A percentile compares a stretch with the other conserved stretches of the same genome.
phyloP scores from a whole-genome alignment of 2,113 vertebrate species.

The Eublepharis macularius region DNA sequence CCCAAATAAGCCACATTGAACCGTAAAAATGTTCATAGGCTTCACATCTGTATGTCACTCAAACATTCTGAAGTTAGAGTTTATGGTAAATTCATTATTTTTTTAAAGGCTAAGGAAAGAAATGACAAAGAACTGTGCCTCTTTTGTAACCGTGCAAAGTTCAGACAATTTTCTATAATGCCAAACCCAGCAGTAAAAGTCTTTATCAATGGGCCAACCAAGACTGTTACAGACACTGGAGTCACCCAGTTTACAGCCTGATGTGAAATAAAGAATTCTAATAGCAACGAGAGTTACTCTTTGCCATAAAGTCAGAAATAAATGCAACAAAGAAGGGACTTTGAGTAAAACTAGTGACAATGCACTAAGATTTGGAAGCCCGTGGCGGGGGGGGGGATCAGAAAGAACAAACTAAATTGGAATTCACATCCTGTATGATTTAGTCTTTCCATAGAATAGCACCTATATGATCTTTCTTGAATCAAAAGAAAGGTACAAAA shows the following conservation, averaged over 20 bases:
- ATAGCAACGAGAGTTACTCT: neutral
- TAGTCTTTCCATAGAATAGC: neutral
- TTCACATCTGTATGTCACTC: neutral
- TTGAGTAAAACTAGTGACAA: slow-evolving; percentile 18
- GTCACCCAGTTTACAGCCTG: slow-evolving; percentile 16
- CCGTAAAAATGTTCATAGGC: neutral
- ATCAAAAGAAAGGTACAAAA: slow-evolving; percentile 23
- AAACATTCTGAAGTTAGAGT: neutral
- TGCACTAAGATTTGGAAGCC: slow-evolving; percentile 17
- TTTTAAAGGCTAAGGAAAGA: neutral
- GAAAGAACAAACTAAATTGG: slow-evolving; percentile 19
- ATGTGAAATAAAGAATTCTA: slow-evolving; percentile 19
- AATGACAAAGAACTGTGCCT: neutral
- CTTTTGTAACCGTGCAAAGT: slow-evolving; percentile 1
- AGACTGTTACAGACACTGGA: slow-evolving; percentile 32
- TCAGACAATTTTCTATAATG: slow-evolving; percentile 3
- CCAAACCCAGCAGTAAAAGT: slow-evolving; percentile 38
- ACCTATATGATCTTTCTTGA: neutral
- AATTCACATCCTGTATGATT: neutral
- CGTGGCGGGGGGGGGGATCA: neutral
- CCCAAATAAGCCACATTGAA: slow-evolving; percentile 7
- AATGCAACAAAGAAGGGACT: slow-evolving; percentile 9
- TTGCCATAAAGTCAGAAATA: slow-evolving; percentile 30
- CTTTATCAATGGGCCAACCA: slow-evolving; percentile 10
- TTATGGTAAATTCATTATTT: neutral